Evolutionary conservation across 2,113 vertebrate species (phyloP), one percentile per base, ranked within the genome.

Genomic region (Lophochroa leadbeateri): DNA sequence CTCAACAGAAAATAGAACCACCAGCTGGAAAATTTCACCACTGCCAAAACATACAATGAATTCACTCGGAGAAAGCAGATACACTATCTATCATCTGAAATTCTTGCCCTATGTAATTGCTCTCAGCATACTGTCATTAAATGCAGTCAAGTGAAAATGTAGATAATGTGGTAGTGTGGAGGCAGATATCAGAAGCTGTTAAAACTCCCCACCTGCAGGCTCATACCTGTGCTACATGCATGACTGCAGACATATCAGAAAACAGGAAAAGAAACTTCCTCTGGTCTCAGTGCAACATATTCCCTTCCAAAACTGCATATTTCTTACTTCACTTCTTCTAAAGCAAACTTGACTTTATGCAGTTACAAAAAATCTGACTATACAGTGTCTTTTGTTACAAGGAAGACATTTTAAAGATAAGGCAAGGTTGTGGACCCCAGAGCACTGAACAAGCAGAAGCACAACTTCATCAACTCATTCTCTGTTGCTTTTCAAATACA

Each of bases 191-290:
- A 29, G 37, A 63, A 11, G 17, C 57, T 71, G n/a, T 41, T 23
- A 70, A 37, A 41, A 68, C 25, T 27, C 43, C 33, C 43, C 15
- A 72, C 41, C 63, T 76, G 43, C 50, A 92, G 46, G 18, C 50
- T 81, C 52, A 21, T 10, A 63, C 31, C 31, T 63, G 28, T 0
- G 17, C 47, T 60, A 24, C 2, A 2, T 1, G 5, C 2, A 1
- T 11, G 21, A 39, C 49, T 79, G 25, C 28, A 67, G 35, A 58
- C 11, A 27, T 5, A 65, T 2, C 68, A 68, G 47, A 10, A 81
- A 53, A 82, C 3, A 44, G 24, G 37, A 52, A 35, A 72, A 64
- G 29, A 83, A 57, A 25, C 21, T 37, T 60, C n/a, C 37, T 29
- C 65, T 65, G 27, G 16, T 63, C 58, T 72, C 39, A 88, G 13